Evolutionary conservation across 2,888 invertebrate genomes (phyloP).

Genomic region (Eupithecia pulchellata): DNA sequence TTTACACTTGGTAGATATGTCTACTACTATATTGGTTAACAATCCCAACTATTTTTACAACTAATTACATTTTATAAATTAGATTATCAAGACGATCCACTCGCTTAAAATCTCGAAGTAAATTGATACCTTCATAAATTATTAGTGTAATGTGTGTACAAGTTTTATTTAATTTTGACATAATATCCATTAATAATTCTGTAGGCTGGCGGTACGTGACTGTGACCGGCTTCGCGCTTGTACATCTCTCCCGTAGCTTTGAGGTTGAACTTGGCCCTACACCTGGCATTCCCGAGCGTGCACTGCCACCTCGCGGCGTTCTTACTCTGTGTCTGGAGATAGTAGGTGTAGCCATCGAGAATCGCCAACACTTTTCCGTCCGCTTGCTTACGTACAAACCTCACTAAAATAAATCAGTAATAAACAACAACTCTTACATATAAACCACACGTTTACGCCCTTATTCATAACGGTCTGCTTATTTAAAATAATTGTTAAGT

Average conservation of each 20-base stretch:
- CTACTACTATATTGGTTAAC: no score
- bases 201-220: background rate
- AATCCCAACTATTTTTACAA: no score
- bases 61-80: no score
- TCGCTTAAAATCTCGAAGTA: no score
- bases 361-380: conserved; percentile 26
- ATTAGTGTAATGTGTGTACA: no score
- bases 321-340: conserved; percentile 14
- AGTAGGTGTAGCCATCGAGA: conserved; percentile 27
- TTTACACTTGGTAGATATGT: no score
- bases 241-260: background rate
- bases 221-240: background rate
- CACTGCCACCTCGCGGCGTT: conserved; percentile 18
- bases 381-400: background rate
- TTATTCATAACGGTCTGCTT: no score
- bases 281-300: conserved; percentile 12
- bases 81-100: no score
- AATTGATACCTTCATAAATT: no score
- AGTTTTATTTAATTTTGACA: background rate
- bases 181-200: conserved; percentile 6
- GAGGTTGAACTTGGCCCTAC: conserved; percentile 12
- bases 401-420: background rate
- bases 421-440: background rate
- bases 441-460: background rate
- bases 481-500: no score